Percentiles rank a stretch among this genome's conserved stretches.
These are phyloP conservation scores for Puma concolor DNA, from an alignment of 2,113 vertebrate genomes.

Conservation along the genomic window DNA sequence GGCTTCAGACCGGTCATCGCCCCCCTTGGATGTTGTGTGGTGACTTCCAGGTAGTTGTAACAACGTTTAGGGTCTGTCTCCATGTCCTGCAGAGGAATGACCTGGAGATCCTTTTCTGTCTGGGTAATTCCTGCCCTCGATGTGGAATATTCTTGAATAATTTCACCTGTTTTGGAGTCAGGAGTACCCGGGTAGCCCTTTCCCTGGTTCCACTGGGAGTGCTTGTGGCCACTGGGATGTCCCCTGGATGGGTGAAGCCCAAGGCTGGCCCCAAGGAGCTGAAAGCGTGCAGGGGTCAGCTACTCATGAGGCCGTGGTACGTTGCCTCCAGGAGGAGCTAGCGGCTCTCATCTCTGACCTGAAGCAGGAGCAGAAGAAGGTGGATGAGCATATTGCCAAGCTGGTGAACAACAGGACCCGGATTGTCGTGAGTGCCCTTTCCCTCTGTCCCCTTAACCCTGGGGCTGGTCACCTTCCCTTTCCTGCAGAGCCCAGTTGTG, in stretches of 20 bases:
- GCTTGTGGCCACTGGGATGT: background rate
- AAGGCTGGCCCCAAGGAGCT: rapidly evolving
- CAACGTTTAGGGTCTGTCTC: rapidly evolving
- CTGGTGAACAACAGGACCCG: constrained; percentile 91
- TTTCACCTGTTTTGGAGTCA: background rate
- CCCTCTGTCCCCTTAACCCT: background rate
- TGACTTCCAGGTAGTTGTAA: background rate
- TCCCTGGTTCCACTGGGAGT: background rate
- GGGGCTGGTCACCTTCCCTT: background rate
- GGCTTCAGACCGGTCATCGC: background rate
- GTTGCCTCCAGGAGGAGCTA: constrained; percentile 87
- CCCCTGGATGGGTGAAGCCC: background rate
- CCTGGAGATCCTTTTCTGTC: background rate
- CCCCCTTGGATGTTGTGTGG: background rate
- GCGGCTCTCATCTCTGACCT: constrained; percentile 86
- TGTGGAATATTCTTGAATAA: background rate
- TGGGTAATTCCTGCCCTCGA: background rate
- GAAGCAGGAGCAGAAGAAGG: constrained; percentile 84
- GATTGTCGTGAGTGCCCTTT: constrained; percentile 85
- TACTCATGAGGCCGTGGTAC: background rate
- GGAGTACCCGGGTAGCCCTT: background rate
- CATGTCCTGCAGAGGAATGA: background rate
- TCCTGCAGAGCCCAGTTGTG: background rate
- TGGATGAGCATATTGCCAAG: constrained; percentile 89
- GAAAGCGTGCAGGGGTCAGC: background rate